Percentiles rank a stretch among this genome's conserved stretches.
Conservation (phyloP, 2,113 vertebrate genomes). For the Rhipidura dahli region DNA sequence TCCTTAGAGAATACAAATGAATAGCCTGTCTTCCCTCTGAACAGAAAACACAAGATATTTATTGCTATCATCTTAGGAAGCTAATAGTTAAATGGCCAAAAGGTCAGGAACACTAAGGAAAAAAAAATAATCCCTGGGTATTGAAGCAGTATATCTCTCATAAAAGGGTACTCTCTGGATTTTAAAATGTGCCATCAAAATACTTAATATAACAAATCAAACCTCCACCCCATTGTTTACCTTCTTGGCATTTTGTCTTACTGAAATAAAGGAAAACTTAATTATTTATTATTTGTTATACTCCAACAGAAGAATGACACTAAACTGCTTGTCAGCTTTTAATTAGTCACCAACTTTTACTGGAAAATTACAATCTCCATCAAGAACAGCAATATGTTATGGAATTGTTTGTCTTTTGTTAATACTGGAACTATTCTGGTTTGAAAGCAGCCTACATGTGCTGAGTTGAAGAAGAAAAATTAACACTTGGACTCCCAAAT, state of each 20-base stretch:
- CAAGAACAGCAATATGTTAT: not conserved
- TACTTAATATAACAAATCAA: not conserved
- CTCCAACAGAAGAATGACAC: not conserved
- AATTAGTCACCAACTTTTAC: not conserved
- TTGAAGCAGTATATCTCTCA: conserved; percentile 23
- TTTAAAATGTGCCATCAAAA: conserved; percentile 3
- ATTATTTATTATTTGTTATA: not conserved
- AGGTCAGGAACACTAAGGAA: conserved; percentile 46
- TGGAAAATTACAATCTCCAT: conserved; percentile 3
- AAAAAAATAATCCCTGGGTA: conserved; percentile 6
- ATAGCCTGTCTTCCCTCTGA: conserved; percentile 51
- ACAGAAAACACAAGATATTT: conserved; percentile 51
- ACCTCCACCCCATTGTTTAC: not conserved
- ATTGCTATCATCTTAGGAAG: conserved; percentile 56
- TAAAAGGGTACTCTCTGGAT: conserved; percentile 17
- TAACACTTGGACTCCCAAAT: not conserved
- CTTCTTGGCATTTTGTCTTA: not conserved
- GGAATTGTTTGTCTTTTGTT: not conserved
- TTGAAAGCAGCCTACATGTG: not conserved
- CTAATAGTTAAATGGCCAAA: conserved; percentile 48
- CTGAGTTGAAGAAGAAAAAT: not conserved
- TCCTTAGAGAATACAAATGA: conserved; percentile 57
- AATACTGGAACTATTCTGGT: not conserved
- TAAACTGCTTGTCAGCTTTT: not conserved
- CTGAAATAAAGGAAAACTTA: not conserved